These are phyloP conservation scores for Papilio aristodemus DNA, from an alignment of 1,140 invertebrate genomes.

Conservation along the genomic window DNA sequence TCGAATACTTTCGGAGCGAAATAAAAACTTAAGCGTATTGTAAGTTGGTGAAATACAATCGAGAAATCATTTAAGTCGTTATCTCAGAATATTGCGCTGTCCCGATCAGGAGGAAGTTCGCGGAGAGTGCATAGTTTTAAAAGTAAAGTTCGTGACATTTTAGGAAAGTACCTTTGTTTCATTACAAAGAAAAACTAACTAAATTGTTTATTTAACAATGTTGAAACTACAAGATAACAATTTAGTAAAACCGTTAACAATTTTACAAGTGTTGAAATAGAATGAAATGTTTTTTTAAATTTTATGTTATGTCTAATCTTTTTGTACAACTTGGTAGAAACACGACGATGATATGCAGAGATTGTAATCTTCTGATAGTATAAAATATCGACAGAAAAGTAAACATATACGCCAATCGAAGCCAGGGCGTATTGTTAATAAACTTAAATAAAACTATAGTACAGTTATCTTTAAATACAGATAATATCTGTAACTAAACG, in stretches of 20 bases:
- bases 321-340: no score
- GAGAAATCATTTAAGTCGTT: slow-evolving; percentile 67
- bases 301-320: no score
- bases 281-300: background rate
- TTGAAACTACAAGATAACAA: background rate
- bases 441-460: no score
- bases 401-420: no score
- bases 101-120: slow-evolving; percentile 42
- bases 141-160: background rate
- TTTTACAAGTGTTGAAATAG: background rate
- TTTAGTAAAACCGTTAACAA: background rate
- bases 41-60: slow-evolving; percentile 45
- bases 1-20: slow-evolving; percentile 67
- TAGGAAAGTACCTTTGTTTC: background rate
- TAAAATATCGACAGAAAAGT: no score
- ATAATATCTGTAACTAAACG: background rate
- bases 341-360: no score
- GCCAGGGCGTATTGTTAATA: no score
- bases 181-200: slow-evolving; percentile 1
- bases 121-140: slow-evolving; percentile 29
- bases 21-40: slow-evolving; percentile 69
- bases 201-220: no score
- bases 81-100: slow-evolving; percentile 41
- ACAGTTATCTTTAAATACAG: no score
- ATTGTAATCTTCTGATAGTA: no score